Conservation (phyloP, 2,888 invertebrate species). For the Rhaphigaster nebulosa region DNA sequence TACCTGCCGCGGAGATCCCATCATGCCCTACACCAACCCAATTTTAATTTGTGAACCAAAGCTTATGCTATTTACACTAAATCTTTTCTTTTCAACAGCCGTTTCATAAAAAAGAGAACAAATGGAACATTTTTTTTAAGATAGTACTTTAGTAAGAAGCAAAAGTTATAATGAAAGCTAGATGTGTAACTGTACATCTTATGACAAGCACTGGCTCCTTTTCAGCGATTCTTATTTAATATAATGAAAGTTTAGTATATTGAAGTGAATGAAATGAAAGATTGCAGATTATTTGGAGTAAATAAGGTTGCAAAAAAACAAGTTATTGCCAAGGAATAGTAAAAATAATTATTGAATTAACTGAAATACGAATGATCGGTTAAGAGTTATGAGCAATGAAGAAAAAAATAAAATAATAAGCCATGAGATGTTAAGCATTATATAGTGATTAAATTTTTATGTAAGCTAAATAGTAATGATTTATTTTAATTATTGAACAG, state of each 20-base stretch:
- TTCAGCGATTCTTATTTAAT: neutral
- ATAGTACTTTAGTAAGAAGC: constrained; percentile 22
- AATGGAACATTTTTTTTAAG: neutral
- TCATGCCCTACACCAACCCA: constrained; percentile 63
- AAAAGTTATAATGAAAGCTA: constrained; percentile 32
- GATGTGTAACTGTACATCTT: constrained; percentile 39
- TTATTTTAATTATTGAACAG: too few species aligned
- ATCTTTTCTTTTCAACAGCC: neutral
- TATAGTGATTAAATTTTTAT: neutral
- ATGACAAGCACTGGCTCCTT: neutral
- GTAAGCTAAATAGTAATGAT: neutral
- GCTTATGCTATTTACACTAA: constrained; percentile 32
- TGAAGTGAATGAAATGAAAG: neutral
- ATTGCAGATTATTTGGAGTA: neutral
- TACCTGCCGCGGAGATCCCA: constrained; percentile 64
- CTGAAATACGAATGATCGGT: neutral
- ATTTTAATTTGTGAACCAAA: constrained; percentile 12
- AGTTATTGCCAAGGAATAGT: neutral
- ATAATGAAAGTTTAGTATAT: neutral
- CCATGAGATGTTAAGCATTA: neutral
- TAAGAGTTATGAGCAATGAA: neutral
- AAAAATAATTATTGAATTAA: neutral
- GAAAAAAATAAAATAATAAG: neutral
- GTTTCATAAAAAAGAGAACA: neutral
- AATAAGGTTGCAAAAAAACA: neutral